Percentiles rank a stretch among this genome's conserved stretches.
Conservation (phyloP, 2,888 invertebrate genomes). For the Operophtera brumata region DNA sequence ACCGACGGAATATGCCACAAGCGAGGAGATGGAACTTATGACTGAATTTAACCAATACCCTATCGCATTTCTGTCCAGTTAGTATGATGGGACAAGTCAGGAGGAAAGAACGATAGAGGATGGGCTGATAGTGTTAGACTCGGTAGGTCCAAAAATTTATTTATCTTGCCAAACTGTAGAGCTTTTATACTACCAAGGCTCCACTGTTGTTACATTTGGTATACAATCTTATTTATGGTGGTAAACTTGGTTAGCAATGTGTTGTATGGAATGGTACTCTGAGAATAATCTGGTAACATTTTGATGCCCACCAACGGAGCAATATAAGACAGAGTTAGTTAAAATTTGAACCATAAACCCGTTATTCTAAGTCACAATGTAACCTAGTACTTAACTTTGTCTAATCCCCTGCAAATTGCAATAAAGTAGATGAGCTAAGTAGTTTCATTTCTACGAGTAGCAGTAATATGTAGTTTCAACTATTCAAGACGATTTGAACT, state of each 20-base stretch:
- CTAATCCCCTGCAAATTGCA: conserved; percentile 5
- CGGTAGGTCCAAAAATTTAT: neutral
- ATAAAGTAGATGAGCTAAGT: neutral
- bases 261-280: neutral
- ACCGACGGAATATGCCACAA: no score
- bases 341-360: conserved; percentile 7
- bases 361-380: conserved; percentile 14
- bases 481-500: conserved; percentile 26
- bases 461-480: conserved; percentile 5
- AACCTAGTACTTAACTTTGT: conserved; percentile 1
- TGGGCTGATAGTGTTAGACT: no score
- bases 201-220: neutral
- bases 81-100: no score
- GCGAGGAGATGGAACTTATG: no score
- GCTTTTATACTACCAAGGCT: no score
- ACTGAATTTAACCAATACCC: no score
- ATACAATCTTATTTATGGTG: neutral
- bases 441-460: conserved; percentile 7
- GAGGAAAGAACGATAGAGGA: no score
- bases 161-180: neutral
- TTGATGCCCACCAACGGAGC: neutral
- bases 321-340: conserved; percentile 3
- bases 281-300: neutral
- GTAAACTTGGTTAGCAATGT: no score
- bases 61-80: no score